These are phyloP conservation scores for Leuciscus waleckii DNA, from an alignment of 2,797 vertebrate genomes.

Conservation along the genomic window DNA sequence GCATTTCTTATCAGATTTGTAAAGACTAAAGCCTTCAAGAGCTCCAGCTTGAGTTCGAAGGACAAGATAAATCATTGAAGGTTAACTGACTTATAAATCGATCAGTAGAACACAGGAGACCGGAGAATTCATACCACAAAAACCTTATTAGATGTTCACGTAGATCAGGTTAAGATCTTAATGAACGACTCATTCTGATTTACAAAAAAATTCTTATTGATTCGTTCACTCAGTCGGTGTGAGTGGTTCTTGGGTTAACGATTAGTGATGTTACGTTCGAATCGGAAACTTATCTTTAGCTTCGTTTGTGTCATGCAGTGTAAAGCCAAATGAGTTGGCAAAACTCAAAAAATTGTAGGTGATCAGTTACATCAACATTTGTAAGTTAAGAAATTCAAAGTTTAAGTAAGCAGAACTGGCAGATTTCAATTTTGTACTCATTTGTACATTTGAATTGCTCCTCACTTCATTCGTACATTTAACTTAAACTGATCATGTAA, in stretches of 20 bases:
- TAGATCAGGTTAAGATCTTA: background rate
- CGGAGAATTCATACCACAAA: background rate
- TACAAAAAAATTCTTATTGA: background rate
- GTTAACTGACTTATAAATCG: conserved; percentile 19
- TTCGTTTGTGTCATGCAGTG: background rate
- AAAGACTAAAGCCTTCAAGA: conserved; percentile 42
- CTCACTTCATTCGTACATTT: too few relatives aligned
- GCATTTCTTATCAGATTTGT: conserved; percentile 53
- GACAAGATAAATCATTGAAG: conserved; percentile 14
- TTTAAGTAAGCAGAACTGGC: too few relatives aligned
- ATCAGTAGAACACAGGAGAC: background rate
- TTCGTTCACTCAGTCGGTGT: background rate
- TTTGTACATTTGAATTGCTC: too few relatives aligned
- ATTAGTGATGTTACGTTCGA: background rate
- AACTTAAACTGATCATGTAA: too few relatives aligned
- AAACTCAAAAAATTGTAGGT: too few relatives aligned
- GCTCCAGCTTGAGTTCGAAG: conserved; percentile 16
- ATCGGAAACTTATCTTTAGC: background rate
- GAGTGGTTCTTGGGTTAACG: background rate
- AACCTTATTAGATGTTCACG: background rate
- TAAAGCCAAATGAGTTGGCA: too few relatives aligned
- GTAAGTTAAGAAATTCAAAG: too few relatives aligned
- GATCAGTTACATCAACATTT: too few relatives aligned
- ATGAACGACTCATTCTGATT: background rate
- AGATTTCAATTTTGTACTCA: too few relatives aligned